phyloP scores from a whole-genome alignment of 2,797 vertebrate genomes.

The Hypotaenidia okinawae region DNA sequence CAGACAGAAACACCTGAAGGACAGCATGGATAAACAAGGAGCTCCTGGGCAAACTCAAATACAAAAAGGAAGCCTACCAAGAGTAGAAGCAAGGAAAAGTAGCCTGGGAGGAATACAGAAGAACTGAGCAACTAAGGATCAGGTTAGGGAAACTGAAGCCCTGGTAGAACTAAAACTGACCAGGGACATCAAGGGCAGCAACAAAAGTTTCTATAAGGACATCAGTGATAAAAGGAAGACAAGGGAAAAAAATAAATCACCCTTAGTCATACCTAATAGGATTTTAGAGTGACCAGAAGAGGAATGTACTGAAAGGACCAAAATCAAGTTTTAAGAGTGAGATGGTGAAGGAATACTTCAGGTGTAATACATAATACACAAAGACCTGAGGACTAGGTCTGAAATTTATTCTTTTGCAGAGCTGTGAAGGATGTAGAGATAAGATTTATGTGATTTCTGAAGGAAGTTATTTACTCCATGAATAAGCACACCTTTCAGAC shows the following conservation, averaged over 20 bases:
- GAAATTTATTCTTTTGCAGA: slow-evolving; percentile 30
- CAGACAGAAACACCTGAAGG: too few relatives aligned
- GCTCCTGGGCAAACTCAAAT: too few relatives aligned
- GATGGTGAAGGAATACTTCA: not conserved
- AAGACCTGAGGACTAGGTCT: not conserved
- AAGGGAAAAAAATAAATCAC: not conserved
- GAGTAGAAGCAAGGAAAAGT: too few relatives aligned
- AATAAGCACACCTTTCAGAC: slow-evolving; percentile 46
- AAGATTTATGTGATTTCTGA: slow-evolving; percentile 50
- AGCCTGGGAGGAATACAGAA: too few relatives aligned
- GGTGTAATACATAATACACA: not conserved
- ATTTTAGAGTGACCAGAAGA: not conserved
- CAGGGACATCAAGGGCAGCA: too few relatives aligned
- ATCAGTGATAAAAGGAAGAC: too few relatives aligned
- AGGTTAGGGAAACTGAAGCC: too few relatives aligned
- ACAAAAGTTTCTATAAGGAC: too few relatives aligned
- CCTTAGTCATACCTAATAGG: not conserved
- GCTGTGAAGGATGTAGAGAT: not conserved
- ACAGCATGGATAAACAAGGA: too few relatives aligned
- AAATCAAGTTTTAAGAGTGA: not conserved
- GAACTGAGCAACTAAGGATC: too few relatives aligned
- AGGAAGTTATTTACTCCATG: slow-evolving; percentile 58
- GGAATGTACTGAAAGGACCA: not conserved
- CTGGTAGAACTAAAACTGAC: too few relatives aligned
- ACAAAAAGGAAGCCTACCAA: too few relatives aligned